Evolutionary conservation across 30 jellyfish, hydroid and myxozoan species (phyloP).

Genomic region (Hydractinia symbiolongicarpus): DNA sequence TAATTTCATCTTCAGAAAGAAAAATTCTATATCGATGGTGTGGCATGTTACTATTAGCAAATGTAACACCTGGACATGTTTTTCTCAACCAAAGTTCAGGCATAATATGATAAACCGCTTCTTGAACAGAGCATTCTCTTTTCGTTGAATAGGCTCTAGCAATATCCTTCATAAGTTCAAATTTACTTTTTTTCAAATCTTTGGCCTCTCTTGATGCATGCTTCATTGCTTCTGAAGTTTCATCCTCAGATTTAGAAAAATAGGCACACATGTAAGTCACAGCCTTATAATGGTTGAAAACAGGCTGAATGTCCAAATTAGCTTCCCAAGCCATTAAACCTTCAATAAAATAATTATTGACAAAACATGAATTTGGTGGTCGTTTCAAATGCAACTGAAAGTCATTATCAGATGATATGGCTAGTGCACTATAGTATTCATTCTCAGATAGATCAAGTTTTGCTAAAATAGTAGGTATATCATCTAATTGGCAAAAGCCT

Average conservation of each 20-base stretch:
- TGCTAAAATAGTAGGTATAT: too few relatives aligned
- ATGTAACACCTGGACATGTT: neutral
- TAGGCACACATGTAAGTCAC: constrained; percentile 4
- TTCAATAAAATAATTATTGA: constrained; percentile 7
- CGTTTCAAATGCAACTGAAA: constrained; percentile 13
- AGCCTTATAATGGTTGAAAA: neutral
- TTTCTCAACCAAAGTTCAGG: constrained; percentile 23
- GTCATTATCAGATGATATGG: too few relatives aligned
- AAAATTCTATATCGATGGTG: constrained; percentile 5
- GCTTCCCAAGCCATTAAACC: constrained; percentile 12
- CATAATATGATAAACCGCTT: constrained; percentile 12
- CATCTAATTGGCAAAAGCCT: too few relatives aligned
- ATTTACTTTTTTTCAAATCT: neutral
- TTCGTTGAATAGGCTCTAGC: constrained; percentile 16
- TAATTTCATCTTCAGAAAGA: constrained; percentile 10
- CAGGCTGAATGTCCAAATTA: constrained; percentile 1
- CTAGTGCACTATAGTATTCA: too few relatives aligned
- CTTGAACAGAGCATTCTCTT: constrained; percentile 10
- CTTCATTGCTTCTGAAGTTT: neutral
- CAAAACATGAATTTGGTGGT: constrained; percentile 15
- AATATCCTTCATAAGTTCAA: constrained; percentile 1
- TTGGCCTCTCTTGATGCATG: neutral
- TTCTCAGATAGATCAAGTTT: too few relatives aligned
- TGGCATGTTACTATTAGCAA: constrained; percentile 6
- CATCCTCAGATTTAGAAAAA: neutral